phyloP scores from a whole-genome alignment of 92 coral and sea anemone genomes.

The Epizoanthus stellaris region DNA sequence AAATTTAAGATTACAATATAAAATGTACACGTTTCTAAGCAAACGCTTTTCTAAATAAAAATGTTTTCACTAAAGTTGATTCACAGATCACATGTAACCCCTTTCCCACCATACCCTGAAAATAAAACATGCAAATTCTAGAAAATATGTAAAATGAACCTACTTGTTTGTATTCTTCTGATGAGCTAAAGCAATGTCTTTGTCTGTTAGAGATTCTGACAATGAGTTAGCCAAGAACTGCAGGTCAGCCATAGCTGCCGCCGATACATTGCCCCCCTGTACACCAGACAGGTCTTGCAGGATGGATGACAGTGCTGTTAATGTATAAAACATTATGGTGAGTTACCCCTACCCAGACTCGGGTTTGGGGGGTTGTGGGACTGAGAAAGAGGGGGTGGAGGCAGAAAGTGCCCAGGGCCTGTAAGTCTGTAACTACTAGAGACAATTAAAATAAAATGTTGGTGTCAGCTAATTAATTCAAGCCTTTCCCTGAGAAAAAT shows the following conservation, averaged over 20 bases:
- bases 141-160: background rate
- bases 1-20: too few species aligned
- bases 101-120: too few species aligned
- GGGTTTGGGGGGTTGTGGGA: background rate
- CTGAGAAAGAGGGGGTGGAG: background rate
- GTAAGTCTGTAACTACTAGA: too few species aligned
- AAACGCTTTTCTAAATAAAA: too few species aligned
- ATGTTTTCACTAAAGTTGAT: too few species aligned
- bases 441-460: too few species aligned
- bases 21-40: too few species aligned
- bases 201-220: constrained; percentile 92
- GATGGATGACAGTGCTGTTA: constrained; percentile 63
- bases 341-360: background rate
- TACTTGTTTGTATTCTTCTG: constrained; percentile 96
- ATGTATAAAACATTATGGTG: background rate
- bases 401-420: too few species aligned
- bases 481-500: too few species aligned
- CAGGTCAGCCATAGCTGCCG: constrained; percentile 81
- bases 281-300: constrained; percentile 66
- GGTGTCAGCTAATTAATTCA: too few species aligned
- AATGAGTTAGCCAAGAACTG: constrained; percentile 91
- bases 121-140: background rate
- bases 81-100: too few species aligned
- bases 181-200: constrained; percentile 91
- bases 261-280: constrained; percentile 59